phyloP scores from a whole-genome alignment of 2,888 invertebrate genomes.

The Homarus gammarus region DNA sequence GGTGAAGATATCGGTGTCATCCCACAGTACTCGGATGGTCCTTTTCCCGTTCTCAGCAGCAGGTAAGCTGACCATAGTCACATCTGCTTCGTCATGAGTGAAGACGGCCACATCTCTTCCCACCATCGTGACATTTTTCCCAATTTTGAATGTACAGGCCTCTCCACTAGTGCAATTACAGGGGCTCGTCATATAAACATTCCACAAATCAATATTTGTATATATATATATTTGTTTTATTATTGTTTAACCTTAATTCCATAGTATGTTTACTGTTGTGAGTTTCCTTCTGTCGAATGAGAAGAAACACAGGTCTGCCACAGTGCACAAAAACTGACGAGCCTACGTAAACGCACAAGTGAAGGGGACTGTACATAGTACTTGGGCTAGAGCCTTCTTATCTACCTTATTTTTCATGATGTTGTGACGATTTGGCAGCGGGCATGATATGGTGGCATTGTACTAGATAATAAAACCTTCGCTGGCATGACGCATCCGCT shows the following conservation, averaged over 20 bases:
- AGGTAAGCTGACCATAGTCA: constrained; percentile 19
- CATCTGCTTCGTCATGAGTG: constrained; percentile 30
- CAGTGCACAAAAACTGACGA: too few relatives aligned
- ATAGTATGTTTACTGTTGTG: too few relatives aligned
- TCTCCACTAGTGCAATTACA: too few relatives aligned
- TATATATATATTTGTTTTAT: too few relatives aligned
- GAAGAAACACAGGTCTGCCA: too few relatives aligned
- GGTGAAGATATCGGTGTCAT: constrained; percentile 22
- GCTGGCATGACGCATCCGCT: constrained; percentile 12
- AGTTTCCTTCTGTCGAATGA: too few relatives aligned
- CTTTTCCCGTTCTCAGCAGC: constrained; percentile 6
- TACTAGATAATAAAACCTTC: constrained; percentile 7
- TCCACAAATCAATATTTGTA: too few relatives aligned
- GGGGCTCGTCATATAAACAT: too few relatives aligned
- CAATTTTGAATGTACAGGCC: too few relatives aligned
- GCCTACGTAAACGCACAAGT: too few relatives aligned
- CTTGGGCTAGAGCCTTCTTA: not conserved
- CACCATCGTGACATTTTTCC: constrained; percentile 24
- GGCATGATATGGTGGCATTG: constrained; percentile 19
- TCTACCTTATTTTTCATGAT: constrained; percentile 16
- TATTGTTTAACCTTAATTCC: too few relatives aligned
- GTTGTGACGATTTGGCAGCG: not conserved
- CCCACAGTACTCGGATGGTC: constrained; percentile 16
- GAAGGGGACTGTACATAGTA: too few relatives aligned
- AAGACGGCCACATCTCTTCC: constrained; percentile 33